A percentile compares a stretch with the other conserved stretches of the same genome.
Evolutionary conservation across 2,888 invertebrate genomes (phyloP).

Genomic region (Polymixis lichenea): DNA sequence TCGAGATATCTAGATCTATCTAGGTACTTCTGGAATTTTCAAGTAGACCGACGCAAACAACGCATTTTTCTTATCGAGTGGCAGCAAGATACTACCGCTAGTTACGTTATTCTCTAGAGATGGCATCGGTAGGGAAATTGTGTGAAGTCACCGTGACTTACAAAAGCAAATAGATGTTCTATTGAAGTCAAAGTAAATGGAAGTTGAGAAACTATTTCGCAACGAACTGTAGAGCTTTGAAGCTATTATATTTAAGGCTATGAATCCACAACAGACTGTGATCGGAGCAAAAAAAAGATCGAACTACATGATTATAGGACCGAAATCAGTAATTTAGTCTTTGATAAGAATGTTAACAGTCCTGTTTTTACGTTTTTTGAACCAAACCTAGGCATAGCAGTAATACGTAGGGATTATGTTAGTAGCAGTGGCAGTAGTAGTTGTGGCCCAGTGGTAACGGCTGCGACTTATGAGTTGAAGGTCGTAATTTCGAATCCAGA

Average conservation of each 20-base stretch:
- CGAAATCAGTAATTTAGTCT: not conserved
- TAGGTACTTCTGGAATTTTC: not conserved
- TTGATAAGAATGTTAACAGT: not conserved
- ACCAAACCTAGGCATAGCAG: not conserved
- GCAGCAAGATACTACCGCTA: conserved; percentile 16
- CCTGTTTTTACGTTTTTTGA: not conserved
- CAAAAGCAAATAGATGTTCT: conserved; percentile 30
- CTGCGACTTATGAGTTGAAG: too few species aligned
- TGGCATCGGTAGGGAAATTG: conserved; percentile 54
- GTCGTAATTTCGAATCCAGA: too few species aligned
- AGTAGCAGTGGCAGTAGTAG: too few species aligned
- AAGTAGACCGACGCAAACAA: not conserved
- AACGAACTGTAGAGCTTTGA: not conserved
- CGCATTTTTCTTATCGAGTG: conserved; percentile 22
- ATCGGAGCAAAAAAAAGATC: not conserved
- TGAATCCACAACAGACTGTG: too few species aligned
- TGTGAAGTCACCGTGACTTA: conserved; percentile 32
- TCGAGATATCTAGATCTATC: not conserved
- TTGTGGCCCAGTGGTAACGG: too few species aligned
- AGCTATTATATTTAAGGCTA: not conserved
- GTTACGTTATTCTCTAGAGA: conserved; percentile 43
- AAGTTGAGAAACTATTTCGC: not conserved
- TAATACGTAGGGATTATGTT: too few species aligned
- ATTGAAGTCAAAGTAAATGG: not conserved
- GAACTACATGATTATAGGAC: not conserved